Conservation (phyloP, 2,888 invertebrate species). For the Macrophya alboannulata region DNA sequence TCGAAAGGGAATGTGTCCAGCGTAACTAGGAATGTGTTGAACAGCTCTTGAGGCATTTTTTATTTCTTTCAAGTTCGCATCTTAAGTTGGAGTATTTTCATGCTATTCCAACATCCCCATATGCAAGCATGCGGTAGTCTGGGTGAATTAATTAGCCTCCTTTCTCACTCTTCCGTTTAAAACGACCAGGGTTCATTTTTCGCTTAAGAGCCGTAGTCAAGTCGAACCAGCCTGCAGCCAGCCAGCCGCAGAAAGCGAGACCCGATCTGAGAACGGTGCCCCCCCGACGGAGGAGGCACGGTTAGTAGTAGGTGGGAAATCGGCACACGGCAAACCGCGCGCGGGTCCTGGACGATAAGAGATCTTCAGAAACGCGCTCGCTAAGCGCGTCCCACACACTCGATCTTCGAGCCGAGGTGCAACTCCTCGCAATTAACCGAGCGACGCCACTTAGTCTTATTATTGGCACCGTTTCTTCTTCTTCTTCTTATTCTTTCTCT, state of each 20-base stretch:
- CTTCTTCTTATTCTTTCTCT: constrained; percentile 15
- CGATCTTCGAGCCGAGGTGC: constrained; percentile 61
- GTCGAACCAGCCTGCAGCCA: constrained; percentile 62
- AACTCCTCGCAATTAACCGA: constrained; percentile 74
- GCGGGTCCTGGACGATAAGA: constrained; percentile 50
- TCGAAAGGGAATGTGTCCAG: background rate
- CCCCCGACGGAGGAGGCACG: constrained; percentile 39
- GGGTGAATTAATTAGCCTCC: constrained; percentile 50
- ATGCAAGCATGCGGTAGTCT: background rate
- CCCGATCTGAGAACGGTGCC: constrained; percentile 45
- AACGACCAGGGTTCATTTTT: constrained; percentile 21
- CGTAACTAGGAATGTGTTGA: constrained; percentile 3
- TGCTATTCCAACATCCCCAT: constrained; percentile 14
- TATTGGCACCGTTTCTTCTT: constrained; percentile 59
- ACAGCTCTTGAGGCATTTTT: background rate
- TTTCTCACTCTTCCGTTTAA: constrained; percentile 28
- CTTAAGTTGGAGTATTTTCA: background rate
- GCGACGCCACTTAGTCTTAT: constrained; percentile 70
- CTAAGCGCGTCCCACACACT: constrained; percentile 56
- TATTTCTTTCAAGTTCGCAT: constrained; percentile 16
- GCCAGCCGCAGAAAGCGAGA: constrained; percentile 56
- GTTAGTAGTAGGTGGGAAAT: constrained; percentile 51
- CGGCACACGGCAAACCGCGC: constrained; percentile 45
- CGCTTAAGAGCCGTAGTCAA: constrained; percentile 46
- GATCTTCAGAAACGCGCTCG: constrained; percentile 47